Evolutionary conservation across 2,113 vertebrate genomes (phyloP).

Genomic region (Protomyctophum bolini): DNA sequence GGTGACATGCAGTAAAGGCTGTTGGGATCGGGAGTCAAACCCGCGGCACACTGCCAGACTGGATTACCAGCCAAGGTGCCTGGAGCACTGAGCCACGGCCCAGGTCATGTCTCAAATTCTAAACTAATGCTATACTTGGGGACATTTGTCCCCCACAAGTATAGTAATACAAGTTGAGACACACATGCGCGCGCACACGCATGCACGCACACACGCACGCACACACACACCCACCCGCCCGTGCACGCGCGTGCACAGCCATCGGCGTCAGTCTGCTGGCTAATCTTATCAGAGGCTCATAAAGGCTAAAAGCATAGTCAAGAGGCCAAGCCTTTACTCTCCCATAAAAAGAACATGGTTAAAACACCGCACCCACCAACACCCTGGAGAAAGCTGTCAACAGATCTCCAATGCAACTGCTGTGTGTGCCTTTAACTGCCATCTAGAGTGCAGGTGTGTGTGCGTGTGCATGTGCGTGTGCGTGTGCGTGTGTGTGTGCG

Average conservation of each 20-base stretch:
- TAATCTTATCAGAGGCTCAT: constrained; percentile 74
- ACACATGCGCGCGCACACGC: too few species aligned
- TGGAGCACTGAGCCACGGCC: too few species aligned
- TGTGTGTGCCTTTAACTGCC: constrained; percentile 19
- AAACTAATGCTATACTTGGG: too few species aligned
- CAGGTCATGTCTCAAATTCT: too few species aligned
- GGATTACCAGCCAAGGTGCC: too few species aligned
- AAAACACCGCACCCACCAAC: constrained; percentile 58
- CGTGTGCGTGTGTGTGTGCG: constrained; percentile 1
- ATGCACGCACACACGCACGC: too few species aligned
- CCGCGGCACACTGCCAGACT: too few species aligned
- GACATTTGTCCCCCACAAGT: too few species aligned
- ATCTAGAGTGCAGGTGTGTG: neutral
- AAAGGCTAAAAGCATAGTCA: constrained; percentile 66
- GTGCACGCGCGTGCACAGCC: constrained; percentile 35
- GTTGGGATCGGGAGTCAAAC: too few species aligned
- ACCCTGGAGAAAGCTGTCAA: constrained; percentile 28
- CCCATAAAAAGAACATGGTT: constrained; percentile 67
- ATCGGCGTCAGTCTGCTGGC: constrained; percentile 64
- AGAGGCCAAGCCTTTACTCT: constrained; percentile 51
- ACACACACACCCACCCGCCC: constrained; percentile 9
- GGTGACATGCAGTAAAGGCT: too few species aligned
- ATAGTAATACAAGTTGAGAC: too few species aligned
- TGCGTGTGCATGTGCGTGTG: constrained; percentile 10
- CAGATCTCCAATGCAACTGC: constrained; percentile 20